Evolutionary conservation across 2,797 vertebrate genomes (phyloP).

Genomic region (Jordanella pulchra): DNA sequence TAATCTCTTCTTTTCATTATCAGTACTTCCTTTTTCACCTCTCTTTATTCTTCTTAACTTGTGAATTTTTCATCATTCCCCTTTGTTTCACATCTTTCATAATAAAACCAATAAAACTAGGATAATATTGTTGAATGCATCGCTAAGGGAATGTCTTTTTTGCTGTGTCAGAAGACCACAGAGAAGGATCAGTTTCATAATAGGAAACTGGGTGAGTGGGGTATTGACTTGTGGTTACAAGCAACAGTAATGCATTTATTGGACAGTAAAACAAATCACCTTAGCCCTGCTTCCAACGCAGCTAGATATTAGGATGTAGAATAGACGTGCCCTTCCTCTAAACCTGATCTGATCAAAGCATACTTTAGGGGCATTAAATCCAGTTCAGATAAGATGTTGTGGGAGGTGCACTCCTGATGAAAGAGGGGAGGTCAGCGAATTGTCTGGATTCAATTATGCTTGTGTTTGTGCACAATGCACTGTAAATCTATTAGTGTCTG

Average conservation of each 20-base stretch:
- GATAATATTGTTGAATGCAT: not conserved
- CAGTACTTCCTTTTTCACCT: conserved; percentile 22
- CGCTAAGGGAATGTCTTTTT: conserved; percentile 12
- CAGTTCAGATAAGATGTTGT: conserved; percentile 67
- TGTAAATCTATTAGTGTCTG: conserved; percentile 8
- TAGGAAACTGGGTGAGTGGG: conserved; percentile 14
- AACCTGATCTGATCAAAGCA: conserved; percentile 70
- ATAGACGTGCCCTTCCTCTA: conserved; percentile 31
- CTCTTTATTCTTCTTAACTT: conserved; percentile 2
- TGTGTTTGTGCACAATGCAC: conserved; percentile 12
- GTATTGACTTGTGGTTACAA: conserved; percentile 34
- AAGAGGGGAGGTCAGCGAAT: conserved; percentile 59
- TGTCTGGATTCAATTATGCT: conserved; percentile 51
- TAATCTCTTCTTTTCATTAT: conserved; percentile 28
- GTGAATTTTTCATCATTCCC: not conserved
- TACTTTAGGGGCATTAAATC: conserved; percentile 48
- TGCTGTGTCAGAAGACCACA: conserved; percentile 21
- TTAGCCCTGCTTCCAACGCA: conserved; percentile 20
- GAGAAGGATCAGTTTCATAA: conserved; percentile 30
- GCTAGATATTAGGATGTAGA: conserved; percentile 48
- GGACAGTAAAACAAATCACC: conserved; percentile 26
- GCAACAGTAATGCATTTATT: conserved; percentile 34
- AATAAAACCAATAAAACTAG: conserved; percentile 18
- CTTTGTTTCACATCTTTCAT: conserved; percentile 7
- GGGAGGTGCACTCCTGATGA: conserved; percentile 50